These are phyloP conservation scores for Lichenostomus cassidix DNA, from an alignment of 2,113 vertebrate genomes.

Conservation along the genomic window DNA sequence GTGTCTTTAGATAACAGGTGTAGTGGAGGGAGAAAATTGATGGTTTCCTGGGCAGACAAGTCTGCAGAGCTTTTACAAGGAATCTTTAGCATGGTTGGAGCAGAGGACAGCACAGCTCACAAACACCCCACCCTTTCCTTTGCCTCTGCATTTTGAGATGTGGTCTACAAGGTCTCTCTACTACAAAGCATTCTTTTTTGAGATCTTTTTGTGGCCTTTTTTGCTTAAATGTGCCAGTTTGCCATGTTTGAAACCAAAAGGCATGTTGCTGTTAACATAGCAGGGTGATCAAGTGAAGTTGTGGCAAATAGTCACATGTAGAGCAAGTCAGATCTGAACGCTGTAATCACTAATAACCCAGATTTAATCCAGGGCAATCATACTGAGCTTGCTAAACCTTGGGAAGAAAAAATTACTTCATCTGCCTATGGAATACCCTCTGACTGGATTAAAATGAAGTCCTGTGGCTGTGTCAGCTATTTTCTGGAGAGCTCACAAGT, in stretches of 20 bases:
- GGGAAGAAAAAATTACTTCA: neutral
- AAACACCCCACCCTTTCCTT: neutral
- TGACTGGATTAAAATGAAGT: neutral
- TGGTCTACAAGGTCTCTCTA: neutral
- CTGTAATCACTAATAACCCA: neutral
- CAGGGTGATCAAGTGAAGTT: neutral
- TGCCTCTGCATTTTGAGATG: neutral
- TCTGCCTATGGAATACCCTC: neutral
- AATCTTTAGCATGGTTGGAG: neutral
- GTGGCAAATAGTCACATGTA: no score
- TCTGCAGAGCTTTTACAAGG: neutral
- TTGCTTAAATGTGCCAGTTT: neutral
- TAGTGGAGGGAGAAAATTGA: neutral
- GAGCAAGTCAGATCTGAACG: rapidly evolving
- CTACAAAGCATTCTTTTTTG: neutral
- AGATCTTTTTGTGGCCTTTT: neutral
- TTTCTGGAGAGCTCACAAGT: neutral
- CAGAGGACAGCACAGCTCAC: neutral
- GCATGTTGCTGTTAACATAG: neutral
- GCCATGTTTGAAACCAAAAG: neutral
- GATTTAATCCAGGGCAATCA: neutral
- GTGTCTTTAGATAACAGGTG: neutral
- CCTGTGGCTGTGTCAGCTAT: neutral
- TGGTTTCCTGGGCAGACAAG: neutral
- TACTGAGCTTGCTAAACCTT: neutral